A percentile compares a stretch with the other conserved stretches of the same genome.
These are phyloP conservation scores for Stenopsyche tienmushanensis DNA, from an alignment of 1,140 invertebrate species.

Conservation along the genomic window DNA sequence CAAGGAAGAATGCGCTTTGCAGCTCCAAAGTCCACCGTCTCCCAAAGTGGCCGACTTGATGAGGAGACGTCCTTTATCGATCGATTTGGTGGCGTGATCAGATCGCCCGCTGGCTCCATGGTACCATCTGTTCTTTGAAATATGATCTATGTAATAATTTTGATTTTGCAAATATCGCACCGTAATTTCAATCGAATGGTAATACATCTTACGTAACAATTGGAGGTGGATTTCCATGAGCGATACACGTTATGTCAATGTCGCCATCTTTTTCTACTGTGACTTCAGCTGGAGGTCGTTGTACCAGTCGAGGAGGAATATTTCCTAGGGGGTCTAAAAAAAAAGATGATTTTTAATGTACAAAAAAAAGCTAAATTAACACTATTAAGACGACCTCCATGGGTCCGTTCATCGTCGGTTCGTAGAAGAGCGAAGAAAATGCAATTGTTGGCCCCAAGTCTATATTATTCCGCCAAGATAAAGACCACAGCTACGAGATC, in stretches of 20 bases:
- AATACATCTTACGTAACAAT: slow-evolving; percentile 60
- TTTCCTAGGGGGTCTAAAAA: slow-evolving; percentile 58
- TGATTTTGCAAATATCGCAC: not conserved
- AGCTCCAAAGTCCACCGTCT: slow-evolving; percentile 30
- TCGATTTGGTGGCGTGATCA: not conserved
- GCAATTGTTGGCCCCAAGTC: too few species aligned
- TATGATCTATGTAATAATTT: too few species aligned
- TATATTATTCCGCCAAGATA: too few species aligned
- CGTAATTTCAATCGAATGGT: not conserved
- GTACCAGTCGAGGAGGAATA: slow-evolving; percentile 64
- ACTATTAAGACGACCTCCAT: too few species aligned
- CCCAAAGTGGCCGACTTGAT: not conserved
- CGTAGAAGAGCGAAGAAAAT: too few species aligned
- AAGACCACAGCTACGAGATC: too few species aligned
- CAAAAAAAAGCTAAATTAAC: too few species aligned
- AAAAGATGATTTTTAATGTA: slow-evolving; percentile 1
- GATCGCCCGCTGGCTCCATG: slow-evolving; percentile 10
- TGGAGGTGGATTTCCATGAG: slow-evolving; percentile 70
- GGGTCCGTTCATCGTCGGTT: too few species aligned
- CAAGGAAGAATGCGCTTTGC: slow-evolving; percentile 23
- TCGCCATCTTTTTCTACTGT: slow-evolving; percentile 63
- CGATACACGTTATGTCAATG: slow-evolving; percentile 67
- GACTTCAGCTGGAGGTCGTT: slow-evolving; percentile 61
- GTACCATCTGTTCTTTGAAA: slow-evolving; percentile 24
- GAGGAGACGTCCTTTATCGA: slow-evolving; percentile 13